Evolutionary conservation across 2,888 invertebrate genomes (phyloP).

Genomic region (Entomobrya proxima): DNA sequence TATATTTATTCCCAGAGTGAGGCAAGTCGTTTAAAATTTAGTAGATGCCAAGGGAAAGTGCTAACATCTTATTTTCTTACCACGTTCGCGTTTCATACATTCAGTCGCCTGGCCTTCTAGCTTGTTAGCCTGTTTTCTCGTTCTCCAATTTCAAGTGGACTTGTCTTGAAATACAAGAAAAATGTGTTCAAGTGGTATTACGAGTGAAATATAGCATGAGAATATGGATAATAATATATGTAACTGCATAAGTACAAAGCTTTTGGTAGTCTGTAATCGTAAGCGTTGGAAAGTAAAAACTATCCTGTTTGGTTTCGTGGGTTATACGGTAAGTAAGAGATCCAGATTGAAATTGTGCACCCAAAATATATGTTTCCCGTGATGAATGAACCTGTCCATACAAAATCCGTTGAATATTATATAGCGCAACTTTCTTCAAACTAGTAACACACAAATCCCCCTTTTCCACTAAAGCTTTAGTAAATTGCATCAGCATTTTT

Average conservation of each 20-base stretch:
- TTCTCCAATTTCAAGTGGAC: too few relatives aligned
- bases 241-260: too few relatives aligned
- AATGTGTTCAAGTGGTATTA: too few relatives aligned
- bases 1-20: background rate
- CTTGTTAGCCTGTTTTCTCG: too few relatives aligned
- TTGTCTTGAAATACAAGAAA: too few relatives aligned
- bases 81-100: background rate
- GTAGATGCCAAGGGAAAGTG: slow-evolving; percentile 25
- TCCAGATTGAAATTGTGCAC: background rate
- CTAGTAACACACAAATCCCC: background rate
- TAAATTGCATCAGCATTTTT: background rate
- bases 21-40: background rate
- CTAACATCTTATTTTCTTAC: background rate
- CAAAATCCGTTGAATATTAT: background rate
- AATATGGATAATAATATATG: too few relatives aligned
- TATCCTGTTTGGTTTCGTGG: background rate
- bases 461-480: background rate
- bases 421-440: background rate
- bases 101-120: background rate
- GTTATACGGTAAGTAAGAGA: background rate
- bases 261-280: too few relatives aligned
- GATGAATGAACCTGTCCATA: background rate
- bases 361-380: background rate
- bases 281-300: too few relatives aligned
- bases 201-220: too few relatives aligned